Conservation (phyloP, 2,113 vertebrate species). For the Lepisosteus oculatus region DNA sequence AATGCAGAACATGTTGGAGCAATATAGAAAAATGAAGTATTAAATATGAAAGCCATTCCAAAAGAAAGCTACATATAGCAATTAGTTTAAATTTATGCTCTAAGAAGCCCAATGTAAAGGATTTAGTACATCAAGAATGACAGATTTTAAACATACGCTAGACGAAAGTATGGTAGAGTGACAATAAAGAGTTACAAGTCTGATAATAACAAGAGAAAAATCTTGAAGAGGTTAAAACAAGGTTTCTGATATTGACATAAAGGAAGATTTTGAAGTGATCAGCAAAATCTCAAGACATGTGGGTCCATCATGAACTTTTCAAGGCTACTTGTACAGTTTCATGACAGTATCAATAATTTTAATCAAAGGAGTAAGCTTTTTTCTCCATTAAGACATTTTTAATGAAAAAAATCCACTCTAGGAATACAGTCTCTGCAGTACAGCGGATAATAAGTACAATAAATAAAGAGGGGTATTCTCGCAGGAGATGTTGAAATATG, state of each 20-base stretch:
- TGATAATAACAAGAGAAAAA: not conserved
- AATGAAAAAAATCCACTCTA: slow-evolving; percentile 38
- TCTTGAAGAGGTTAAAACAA: not conserved
- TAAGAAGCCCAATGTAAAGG: too few species aligned
- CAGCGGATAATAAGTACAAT: slow-evolving; percentile 59
- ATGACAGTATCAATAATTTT: slow-evolving; percentile 5
- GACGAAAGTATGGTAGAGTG: not conserved
- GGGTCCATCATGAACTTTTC: not conserved
- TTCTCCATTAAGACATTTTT: slow-evolving; percentile 20
- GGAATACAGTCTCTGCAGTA: slow-evolving; percentile 39
- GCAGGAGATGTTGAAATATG: slow-evolving; percentile 59
- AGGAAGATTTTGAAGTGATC: not conserved
- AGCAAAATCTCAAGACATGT: not conserved
- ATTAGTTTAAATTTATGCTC: too few species aligned
- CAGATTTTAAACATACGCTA: too few species aligned
- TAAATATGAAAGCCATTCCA: too few species aligned
- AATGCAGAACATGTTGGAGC: too few species aligned
- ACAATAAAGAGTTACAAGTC: not conserved
- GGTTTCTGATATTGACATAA: not conserved
- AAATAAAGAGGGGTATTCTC: slow-evolving; percentile 57
- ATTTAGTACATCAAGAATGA: too few species aligned
- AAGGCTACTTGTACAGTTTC: slow-evolving; percentile 4
- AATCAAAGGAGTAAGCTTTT: not conserved
- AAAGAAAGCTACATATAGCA: too few species aligned
- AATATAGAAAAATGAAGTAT: too few species aligned